Base-by-base conservation (phyloP, 2,797 vertebrate genomes). In the Enteromius afrohamiltoni region DNA sequence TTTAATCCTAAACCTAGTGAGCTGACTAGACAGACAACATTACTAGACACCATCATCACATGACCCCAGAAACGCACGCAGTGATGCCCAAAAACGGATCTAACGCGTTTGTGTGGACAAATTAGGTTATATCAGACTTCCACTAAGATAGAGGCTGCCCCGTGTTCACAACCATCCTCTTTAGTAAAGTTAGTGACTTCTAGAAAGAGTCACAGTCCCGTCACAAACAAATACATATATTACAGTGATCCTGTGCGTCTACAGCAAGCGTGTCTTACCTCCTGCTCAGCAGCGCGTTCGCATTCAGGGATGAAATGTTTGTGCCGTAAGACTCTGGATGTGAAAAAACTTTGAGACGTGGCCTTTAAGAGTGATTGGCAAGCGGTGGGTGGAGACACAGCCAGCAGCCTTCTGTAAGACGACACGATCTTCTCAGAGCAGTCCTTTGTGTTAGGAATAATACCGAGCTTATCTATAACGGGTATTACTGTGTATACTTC, bases 271-370 rank as follows among this genome's bases (percentile, higher is more conserved):
- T 3, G 5, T 6, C 75, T 71, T 71, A 83, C 82, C 82, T 78
- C 9, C 37, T 11, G 75, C 4, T 62, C 5, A 14, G 51, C 13
- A 10, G 5, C 19, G 81, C 26, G 14, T 34, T n/a, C 3, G 21
- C 23, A 23, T 19, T n/a, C 34, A 21, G 31, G 6, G 49, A 23
- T n/a, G 1, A 26, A 69, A 1, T 3, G 29, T 37, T 2, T 16
- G 21, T 21, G 65, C 3, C 16, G 67, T 14, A 11, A 51, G 16
- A 1, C 49, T 37, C 6, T 21, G 8, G 3, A 40, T 26, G 82
- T 7, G 64, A 65, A 55, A 65, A 74, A 60, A 1, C 65, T 60
- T 23, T 85, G 84, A 90, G 88, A 92, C 91, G 90, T 93, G 91
- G 90, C 89, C 90, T 84, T 84, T 1, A 79, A 65, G 77, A 0